Evolutionary conservation across 2,888 invertebrate species (phyloP), one percentile per base, ranked within the genome.

Genomic region (Teleogryllus oceanicus): DNA sequence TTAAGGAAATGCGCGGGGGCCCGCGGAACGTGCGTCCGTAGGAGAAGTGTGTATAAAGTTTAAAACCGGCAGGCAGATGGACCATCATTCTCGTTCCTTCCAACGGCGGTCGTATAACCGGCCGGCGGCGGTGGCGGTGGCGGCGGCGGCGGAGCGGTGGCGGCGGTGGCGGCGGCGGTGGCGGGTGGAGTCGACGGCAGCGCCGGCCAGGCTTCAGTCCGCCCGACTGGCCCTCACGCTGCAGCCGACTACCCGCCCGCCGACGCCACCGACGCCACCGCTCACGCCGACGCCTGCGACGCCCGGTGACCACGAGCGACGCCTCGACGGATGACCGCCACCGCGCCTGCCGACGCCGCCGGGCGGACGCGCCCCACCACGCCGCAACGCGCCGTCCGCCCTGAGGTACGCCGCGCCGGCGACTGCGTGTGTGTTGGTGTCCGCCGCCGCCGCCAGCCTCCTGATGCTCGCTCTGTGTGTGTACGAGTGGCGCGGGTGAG

Each of bases 21-120:
- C n/a, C 62, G 62, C 62, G 62, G 62, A 62, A 62, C 62, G 62
- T 62, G 62, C 62, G 62, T 62, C 62, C 62, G 62, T 62, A 62
- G 62, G 62, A 62, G 62, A 62, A 62, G 62, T 62, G 62, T 62
- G 62, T 62, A 62, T 62, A 62, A 62, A 62, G 62, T 62, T 62
- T 62, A 62, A 62, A 62, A 62, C 62, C 62, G 62, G 62, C 62
- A 62, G 62, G 62, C 62, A 62, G 62, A 62, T 62, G 62, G 62
- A 62, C 62, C 62, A 62, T 62, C 62, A 62, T 62, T 62, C 62
- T 62, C 62, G 62, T 62, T 62, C 62, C 62, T 62, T 62, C 62
- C 62, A 62, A 62, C 62, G 62, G 62, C 62, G 62, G 62, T 62
- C 62, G 62, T 62, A 62, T 62, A 62, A 62, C 62, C 62, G 62